Evolutionary conservation across 2,888 invertebrate species (phyloP), one percentile per base, ranked within the genome.

Genomic region (Orgyia antiqua): DNA sequence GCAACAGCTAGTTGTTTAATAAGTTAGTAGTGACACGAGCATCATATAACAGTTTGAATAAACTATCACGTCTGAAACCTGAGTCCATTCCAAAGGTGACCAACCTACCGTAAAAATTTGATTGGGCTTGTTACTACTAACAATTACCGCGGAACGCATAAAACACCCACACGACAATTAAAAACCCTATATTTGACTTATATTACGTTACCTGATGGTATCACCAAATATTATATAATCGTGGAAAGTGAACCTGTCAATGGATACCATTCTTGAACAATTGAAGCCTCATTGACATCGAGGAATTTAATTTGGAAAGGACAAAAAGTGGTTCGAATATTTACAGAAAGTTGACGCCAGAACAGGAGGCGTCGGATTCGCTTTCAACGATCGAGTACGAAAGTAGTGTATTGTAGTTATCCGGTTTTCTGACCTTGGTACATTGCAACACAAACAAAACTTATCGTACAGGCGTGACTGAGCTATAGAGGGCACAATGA

Each of bases 341-440:
- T 68, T 62, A 69, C 74, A 69, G 80, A 80, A 83, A 82, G 79
- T 74, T 78, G 77, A 73, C 72, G 58, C 73, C 73, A 63, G 79
- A 76, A 65, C 70, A 62, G 76, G 73, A 71, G 69, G 49, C 61
- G 44, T 47, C 60, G 61, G 66, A 61, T 74, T 84, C 84, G 78
- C 78, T 86, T 84, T 83, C 82, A 63, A 72, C 58, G 61, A 67
- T 66, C 63, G 77, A 76, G 62, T 55, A 67, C 66, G 76, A 78
- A 77, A 78, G 80, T 76, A 67, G 51, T 48, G 61, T 70, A 76
- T 73, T 77, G 73, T 78, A 59, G 61, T 59, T 54, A 54, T 60
- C 69, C 68, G 70, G 73, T 72, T 77, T 54, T 53, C 58, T 64
- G 83, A 82, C 84, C 83, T 83, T 84, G 82, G 68, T 64, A 51